Conservation (phyloP, 2,888 invertebrate species). For the Drosophila infuscata region DNA sequence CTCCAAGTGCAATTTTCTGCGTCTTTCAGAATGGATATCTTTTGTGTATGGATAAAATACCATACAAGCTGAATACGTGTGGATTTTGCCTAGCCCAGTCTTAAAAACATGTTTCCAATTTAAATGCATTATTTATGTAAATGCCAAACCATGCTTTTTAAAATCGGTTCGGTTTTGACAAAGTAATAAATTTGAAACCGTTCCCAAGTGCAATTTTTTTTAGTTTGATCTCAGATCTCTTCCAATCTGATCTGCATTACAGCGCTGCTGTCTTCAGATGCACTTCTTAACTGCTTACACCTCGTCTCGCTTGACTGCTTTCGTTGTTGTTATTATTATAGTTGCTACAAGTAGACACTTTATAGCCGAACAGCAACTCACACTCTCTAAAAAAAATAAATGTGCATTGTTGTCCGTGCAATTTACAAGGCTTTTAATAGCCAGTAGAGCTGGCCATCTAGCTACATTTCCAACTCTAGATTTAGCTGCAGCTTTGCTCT, state of each 20-base stretch:
- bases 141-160: not conserved
- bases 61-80: not conserved
- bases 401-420: slow-evolving; percentile 36
- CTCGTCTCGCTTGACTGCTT: slow-evolving; percentile 11
- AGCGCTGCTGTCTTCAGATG: no score
- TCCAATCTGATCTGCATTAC: not conserved
- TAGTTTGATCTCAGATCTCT: not conserved
- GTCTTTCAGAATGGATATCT: no score
- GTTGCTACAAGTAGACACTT: slow-evolving; percentile 42
- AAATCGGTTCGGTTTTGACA: not conserved
- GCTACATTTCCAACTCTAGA: not conserved
- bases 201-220: not conserved
- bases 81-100: not conserved
- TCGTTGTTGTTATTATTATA: slow-evolving; percentile 3
- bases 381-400: slow-evolving; percentile 12
- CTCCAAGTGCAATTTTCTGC: no score
- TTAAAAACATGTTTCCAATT: not conserved
- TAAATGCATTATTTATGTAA: not conserved
- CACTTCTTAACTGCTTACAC: not conserved
- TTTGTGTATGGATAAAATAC: no score
- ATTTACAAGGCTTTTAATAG: slow-evolving; percentile 34
- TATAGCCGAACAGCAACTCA: slow-evolving; percentile 15
- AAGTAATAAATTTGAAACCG: not conserved
- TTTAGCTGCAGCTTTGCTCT: slow-evolving; percentile 2
- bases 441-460: slow-evolving; percentile 2